Evolutionary conservation across 1,140 invertebrate genomes (phyloP), one percentile per base, ranked within the genome.

Genomic region (Cyclargus thomasi): DNA sequence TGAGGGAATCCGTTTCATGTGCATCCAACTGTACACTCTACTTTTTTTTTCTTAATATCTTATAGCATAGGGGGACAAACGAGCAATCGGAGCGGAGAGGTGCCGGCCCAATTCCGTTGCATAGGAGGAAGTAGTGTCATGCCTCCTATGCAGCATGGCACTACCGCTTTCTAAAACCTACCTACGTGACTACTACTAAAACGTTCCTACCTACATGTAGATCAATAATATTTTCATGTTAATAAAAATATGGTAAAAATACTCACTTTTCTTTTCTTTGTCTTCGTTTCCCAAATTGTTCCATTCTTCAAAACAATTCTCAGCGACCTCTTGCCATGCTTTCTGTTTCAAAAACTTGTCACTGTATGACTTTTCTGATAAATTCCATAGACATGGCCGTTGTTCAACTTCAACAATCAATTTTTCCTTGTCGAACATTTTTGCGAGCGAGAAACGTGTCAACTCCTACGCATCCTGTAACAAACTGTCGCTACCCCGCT

Each of bases 341-440:
- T 67, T 67, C 17, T 62, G 55, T 67, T 67, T 67, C 57, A 67
- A 62, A 36, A 62, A 62, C 55, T 59, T 59, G 65, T 67, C 66
- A 63, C 29, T 63, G 21, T 67, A 67, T 62, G 59, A 62, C 62
- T 67, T 67, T 29, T 63, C 36, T 63, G 62, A 62, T 39, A 63
- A 53, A 62, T 67, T 63, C 62, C 62, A 63, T 67, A 67, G 36
- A 67, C 66, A 63, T 53, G 59, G 59, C 39, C 66, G 39, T 63
- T 67, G 14, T 67, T 63, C 66, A 67, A 67, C 59, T 67, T 67
- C 66, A 62, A 63, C 36, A 62, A 67, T 67, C 10, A 67, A 67
- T 71, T 71, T 74, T 69, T 64, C 55, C 21, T 47, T 67, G 64
- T 62, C 62, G 67, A 73, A 70, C 64, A 67, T 69, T 65, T 69